Evolutionary conservation across 2,113 vertebrate species (phyloP).

Genomic region (Cacatua alba): DNA sequence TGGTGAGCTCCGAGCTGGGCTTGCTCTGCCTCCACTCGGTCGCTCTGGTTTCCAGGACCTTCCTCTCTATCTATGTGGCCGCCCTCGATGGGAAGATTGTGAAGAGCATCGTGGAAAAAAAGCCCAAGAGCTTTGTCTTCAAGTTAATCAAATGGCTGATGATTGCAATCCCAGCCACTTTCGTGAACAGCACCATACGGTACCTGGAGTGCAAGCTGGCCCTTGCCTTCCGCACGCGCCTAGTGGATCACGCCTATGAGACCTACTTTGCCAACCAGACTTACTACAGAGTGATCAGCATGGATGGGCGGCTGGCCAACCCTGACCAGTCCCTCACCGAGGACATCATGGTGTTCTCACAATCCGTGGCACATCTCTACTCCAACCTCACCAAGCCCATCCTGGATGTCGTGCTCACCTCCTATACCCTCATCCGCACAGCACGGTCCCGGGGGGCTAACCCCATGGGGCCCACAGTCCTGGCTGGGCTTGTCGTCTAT

Average conservation of each 20-base stretch:
- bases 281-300: slow-evolving; percentile 94
- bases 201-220: slow-evolving; percentile 96
- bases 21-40: slow-evolving; percentile 92
- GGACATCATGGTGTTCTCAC: slow-evolving; percentile 96
- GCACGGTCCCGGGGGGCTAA: slow-evolving; percentile 89
- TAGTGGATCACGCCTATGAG: slow-evolving; percentile 90
- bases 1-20: slow-evolving; percentile 86
- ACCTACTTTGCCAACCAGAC: slow-evolving; percentile 95
- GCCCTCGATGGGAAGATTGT: slow-evolving; percentile 95
- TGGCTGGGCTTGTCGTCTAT: slow-evolving; percentile 94
- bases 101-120: slow-evolving; percentile 95
- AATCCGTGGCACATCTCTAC: slow-evolving; percentile 95
- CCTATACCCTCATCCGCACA: slow-evolving; percentile 93
- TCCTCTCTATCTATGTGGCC: slow-evolving; percentile 96
- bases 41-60: slow-evolving; percentile 94
- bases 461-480: slow-evolving; percentile 87
- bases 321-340: slow-evolving; percentile 97
- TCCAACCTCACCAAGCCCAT: slow-evolving; percentile 99
- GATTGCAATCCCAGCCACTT: slow-evolving; percentile 96
- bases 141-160: slow-evolving; percentile 94
- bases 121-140: slow-evolving; percentile 85
- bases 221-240: slow-evolving; percentile 92
- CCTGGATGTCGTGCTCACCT: slow-evolving; percentile 93
- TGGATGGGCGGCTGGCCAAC: slow-evolving; percentile 94
- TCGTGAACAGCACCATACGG: slow-evolving; percentile 97